A percentile compares a stretch with the other conserved stretches of the same genome.
Evolutionary conservation across 2,113 vertebrate species (phyloP).

Genomic region (Agapornis roseicollis): DNA sequence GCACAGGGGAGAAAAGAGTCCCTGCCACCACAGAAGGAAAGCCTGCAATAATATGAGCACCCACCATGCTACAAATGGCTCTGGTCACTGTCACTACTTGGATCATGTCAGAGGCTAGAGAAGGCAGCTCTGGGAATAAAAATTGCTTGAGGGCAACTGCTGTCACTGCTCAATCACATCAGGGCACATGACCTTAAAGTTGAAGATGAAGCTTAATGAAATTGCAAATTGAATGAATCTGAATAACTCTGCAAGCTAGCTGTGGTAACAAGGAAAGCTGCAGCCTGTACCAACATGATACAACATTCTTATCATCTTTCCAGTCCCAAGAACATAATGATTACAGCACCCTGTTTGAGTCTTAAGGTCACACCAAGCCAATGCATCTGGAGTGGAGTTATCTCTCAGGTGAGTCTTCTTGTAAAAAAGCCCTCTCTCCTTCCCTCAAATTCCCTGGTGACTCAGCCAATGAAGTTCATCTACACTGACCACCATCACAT

Average conservation of each 20-base stretch:
- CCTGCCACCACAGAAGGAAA: not conserved
- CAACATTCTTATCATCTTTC: not conserved
- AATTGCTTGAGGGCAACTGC: not conserved
- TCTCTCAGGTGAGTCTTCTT: not conserved
- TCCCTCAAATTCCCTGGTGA: accelerated
- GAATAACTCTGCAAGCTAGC: not conserved
- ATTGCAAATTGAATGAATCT: not conserved
- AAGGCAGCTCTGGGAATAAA: not conserved
- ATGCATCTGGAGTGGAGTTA: not conserved
- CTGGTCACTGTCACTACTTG: not conserved
- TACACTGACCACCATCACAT: not conserved
- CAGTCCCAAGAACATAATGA: not conserved
- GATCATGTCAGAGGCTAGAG: not conserved
- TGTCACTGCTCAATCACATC: not conserved
- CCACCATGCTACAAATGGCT: not conserved
- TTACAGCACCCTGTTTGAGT: not conserved
- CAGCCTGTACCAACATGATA: not conserved
- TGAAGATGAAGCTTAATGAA: not conserved
- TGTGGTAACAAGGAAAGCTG: not conserved
- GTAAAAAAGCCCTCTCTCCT: not conserved
- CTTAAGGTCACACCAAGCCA: not conserved
- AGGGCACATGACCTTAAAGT: not conserved
- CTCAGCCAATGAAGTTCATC: not conserved
- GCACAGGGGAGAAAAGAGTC: not conserved
- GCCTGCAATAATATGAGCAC: not conserved